phyloP scores from a whole-genome alignment of 2,113 vertebrate genomes.

The Pardalotus punctatus region DNA sequence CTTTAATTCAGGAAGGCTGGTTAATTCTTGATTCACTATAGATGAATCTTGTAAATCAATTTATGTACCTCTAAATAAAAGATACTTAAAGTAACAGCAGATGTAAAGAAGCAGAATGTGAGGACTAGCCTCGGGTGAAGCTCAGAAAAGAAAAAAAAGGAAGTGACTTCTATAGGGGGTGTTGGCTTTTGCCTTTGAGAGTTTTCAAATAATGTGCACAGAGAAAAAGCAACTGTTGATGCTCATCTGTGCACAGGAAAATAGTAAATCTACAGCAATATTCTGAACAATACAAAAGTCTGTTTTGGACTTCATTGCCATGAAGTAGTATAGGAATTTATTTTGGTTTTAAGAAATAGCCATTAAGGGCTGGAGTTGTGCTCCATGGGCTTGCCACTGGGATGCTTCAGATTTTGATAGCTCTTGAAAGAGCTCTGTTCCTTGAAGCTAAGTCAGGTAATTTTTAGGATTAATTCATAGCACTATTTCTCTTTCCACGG shows the following conservation, averaged over 20 bases:
- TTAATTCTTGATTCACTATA: background rate
- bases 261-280: background rate
- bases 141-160: background rate
- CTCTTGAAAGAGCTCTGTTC: background rate
- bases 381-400: background rate
- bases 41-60: background rate
- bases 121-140: background rate
- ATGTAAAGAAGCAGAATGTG: background rate
- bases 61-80: background rate
- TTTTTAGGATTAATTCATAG: background rate
- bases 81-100: background rate
- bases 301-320: background rate
- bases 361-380: background rate
- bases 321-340: background rate
- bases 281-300: background rate
- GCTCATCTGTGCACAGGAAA: accelerated
- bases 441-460: background rate
- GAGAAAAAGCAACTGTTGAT: background rate
- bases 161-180: background rate
- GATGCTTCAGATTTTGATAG: background rate
- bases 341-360: background rate
- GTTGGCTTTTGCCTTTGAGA: background rate
- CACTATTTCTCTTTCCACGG: background rate
- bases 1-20: background rate
- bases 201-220: background rate